These are phyloP conservation scores for Neocloeon triangulifer DNA, from an alignment of 1,140 invertebrate genomes.

Conservation along the genomic window DNA sequence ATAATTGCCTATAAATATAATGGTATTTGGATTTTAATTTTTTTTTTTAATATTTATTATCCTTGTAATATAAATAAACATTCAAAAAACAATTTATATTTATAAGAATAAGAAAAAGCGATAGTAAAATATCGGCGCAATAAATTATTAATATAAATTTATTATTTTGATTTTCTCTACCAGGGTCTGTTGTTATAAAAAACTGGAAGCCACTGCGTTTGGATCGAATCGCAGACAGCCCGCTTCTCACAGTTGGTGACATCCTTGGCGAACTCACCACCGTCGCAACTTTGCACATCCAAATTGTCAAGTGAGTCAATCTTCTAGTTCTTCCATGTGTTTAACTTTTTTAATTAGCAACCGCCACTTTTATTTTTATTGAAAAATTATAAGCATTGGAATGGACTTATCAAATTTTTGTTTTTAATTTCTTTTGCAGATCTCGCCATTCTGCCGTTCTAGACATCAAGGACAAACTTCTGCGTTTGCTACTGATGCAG, in stretches of 20 bases:
- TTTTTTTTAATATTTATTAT: too few relatives aligned
- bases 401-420: not conserved
- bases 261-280: slow-evolving; percentile 80
- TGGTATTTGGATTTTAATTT: too few relatives aligned
- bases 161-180: slow-evolving; percentile 19
- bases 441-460: slow-evolving; percentile 35
- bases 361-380: too few relatives aligned
- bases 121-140: too few relatives aligned
- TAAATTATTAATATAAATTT: too few relatives aligned
- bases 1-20: too few relatives aligned
- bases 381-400: too few relatives aligned
- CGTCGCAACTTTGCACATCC: slow-evolving; percentile 70
- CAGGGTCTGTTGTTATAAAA: slow-evolving; percentile 70
- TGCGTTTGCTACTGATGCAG: slow-evolving; percentile 66
- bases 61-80: too few relatives aligned
- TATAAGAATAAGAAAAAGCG: too few relatives aligned
- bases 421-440: not conserved
- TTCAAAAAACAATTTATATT: too few relatives aligned
- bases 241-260: slow-evolving; percentile 66
- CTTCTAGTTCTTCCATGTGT: too few relatives aligned
- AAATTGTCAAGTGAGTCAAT: slow-evolving; percentile 43
- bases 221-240: slow-evolving; percentile 72
- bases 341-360: too few relatives aligned
- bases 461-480: slow-evolving; percentile 82
- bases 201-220: slow-evolving; percentile 83